Evolutionary conservation across 2,888 invertebrate genomes (phyloP), one percentile per base, ranked within the genome.

Genomic region (Conops quadrifasciatus): DNA sequence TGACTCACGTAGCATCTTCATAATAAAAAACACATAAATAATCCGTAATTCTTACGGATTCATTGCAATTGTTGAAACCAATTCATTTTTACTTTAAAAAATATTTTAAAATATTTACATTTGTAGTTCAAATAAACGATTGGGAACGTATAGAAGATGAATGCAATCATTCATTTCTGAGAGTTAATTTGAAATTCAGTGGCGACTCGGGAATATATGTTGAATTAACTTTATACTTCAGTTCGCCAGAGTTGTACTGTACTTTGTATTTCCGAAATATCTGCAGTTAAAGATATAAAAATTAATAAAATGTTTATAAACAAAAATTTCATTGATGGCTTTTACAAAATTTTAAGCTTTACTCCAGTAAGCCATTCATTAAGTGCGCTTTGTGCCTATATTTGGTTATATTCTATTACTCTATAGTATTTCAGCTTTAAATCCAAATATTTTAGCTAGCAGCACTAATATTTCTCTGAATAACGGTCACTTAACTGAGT

Each of bases 121-220:
- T 36, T 36, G 9, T 36, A 7, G 4, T 7, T 36, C 36, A 9
- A 36, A 36, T 9, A 36, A 36, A 7, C 49, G 11, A 49, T 5
- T n/a, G 11, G 19, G 2, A 49, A 13, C 49, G 2, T 11, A 49
- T n/a, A 15, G 3, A 13, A 49, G 2, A 13, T 49, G 19, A 2
- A 49, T 49, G 11, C 7, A 49, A 13, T 77, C 79, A 85, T 70
- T 80, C 81, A 16, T 83, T 77, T 75, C 87, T 80, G 70, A 85
- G 85, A 63, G 86, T 88, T 75, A 92, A 85, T 80, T 89, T 90
- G 81, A 92, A 92, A 84, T 89, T 90, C 72, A 93, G 84, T 51
- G 92, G 92, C 78, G 92, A 91, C 79, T 89, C 89, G 16, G 93
- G 91, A 72, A 91, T 90, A 80, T 92, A 93, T 60, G 93, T 92